phyloP scores from a whole-genome alignment of 2,797 vertebrate species.

The Parauchenoglanis punctatus region DNA sequence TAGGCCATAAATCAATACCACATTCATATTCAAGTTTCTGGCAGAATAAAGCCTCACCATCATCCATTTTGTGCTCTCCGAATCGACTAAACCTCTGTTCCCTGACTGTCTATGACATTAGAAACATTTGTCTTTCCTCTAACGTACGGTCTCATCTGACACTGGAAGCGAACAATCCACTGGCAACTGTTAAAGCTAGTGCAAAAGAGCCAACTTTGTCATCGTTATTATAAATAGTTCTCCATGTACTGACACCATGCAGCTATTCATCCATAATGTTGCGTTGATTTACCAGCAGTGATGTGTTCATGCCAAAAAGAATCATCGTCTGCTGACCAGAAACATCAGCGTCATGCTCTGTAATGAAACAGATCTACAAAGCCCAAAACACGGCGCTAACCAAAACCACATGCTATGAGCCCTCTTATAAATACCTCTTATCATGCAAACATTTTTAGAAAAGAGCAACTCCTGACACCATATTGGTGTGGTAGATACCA shows the following conservation, averaged over 20 bases:
- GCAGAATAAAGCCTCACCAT: background rate
- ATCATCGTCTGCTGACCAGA: conserved; percentile 21
- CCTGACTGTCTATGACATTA: background rate
- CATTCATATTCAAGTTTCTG: background rate
- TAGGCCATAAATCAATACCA: conserved; percentile 3
- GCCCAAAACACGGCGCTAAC: conserved; percentile 25
- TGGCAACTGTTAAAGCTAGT: background rate
- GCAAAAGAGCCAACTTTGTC: background rate
- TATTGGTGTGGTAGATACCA: background rate
- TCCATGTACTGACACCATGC: background rate
- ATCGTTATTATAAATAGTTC: conserved; percentile 12
- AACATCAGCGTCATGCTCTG: conserved; percentile 17
- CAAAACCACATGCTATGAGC: conserved; percentile 38
- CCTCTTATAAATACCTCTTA: conserved; percentile 26
- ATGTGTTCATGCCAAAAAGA: background rate
- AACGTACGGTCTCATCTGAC: background rate
- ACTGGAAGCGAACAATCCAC: background rate
- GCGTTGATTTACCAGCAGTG: conserved; percentile 3
- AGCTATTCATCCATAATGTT: conserved; percentile 11
- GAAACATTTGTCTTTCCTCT: background rate
- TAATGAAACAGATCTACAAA: conserved; percentile 1
- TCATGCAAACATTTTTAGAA: conserved; percentile 16
- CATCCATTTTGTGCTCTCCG: background rate
- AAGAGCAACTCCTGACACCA: background rate
- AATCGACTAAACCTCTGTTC: background rate